Percentiles rank a stretch among this genome's conserved stretches.
phyloP scores from a whole-genome alignment of 2,113 vertebrate species.

The Festucalex cinctus region DNA sequence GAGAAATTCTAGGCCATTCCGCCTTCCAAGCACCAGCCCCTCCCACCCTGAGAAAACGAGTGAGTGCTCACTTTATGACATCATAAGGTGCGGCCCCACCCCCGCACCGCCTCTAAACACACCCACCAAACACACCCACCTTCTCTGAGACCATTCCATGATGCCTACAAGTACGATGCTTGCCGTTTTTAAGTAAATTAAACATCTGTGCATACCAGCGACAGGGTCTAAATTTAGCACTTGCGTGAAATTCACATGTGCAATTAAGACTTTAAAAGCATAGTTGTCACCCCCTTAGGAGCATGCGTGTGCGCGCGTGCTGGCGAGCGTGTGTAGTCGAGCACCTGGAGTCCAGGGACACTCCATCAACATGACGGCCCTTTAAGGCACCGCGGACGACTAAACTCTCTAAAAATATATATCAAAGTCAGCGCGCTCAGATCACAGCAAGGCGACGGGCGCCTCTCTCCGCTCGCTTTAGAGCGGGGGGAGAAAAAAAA shows the following conservation, averaged over 20 bases:
- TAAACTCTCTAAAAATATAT: constrained; percentile 9
- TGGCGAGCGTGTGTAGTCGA: not conserved
- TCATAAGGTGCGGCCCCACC: too few relatives aligned
- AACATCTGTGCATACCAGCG: not conserved
- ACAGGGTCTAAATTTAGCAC: not conserved
- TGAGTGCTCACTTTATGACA: too few relatives aligned
- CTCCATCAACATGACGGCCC: not conserved
- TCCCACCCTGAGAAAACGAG: too few relatives aligned
- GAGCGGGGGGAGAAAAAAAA: not conserved
- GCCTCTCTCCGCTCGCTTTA: not conserved
- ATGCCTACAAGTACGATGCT: not conserved
- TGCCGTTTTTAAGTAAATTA: not conserved
- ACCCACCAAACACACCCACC: too few relatives aligned
- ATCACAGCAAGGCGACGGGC: not conserved
- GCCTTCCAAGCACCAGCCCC: too few relatives aligned
- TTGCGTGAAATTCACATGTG: not conserved
- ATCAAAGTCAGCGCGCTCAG: not conserved
- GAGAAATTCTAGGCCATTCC: too few relatives aligned
- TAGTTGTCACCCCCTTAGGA: too few relatives aligned
- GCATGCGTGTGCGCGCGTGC: not conserved
- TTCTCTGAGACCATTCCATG: too few relatives aligned
- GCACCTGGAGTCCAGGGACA: not conserved
- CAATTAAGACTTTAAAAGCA: not conserved
- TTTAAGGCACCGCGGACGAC: not conserved
- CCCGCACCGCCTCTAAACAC: too few relatives aligned